Evolutionary conservation across 2,797 vertebrate species (phyloP).

Genomic region (Bradypodion pumilum): DNA sequence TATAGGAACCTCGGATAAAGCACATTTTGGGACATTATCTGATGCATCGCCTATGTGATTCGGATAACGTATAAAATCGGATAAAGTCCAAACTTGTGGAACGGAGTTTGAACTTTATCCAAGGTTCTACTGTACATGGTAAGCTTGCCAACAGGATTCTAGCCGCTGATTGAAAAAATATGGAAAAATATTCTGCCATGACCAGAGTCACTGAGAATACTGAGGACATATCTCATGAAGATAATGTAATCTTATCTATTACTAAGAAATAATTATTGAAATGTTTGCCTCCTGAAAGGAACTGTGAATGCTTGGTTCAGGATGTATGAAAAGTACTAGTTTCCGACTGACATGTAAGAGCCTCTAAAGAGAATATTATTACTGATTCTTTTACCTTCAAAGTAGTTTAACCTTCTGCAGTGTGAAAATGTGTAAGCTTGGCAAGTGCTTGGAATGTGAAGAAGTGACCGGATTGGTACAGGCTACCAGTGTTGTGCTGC

Average conservation of each 20-base stretch:
- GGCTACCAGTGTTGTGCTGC: not conserved
- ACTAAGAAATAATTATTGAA: not conserved
- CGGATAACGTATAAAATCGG: too few species aligned
- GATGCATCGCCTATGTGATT: too few species aligned
- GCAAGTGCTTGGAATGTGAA: conserved; percentile 19
- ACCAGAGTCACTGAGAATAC: too few species aligned
- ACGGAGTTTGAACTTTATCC: too few species aligned
- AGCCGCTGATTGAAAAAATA: too few species aligned
- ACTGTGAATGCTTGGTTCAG: not conserved
- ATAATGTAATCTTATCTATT: not conserved
- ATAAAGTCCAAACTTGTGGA: too few species aligned
- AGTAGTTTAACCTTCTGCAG: not conserved
- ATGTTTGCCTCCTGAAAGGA: not conserved
- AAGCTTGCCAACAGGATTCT: too few species aligned
- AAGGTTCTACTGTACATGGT: too few species aligned
- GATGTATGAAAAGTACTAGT: not conserved
- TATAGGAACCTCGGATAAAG: too few species aligned
- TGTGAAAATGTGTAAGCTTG: not conserved
- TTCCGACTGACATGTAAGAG: not conserved
- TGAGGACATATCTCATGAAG: not conserved
- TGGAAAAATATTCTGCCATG: too few species aligned
- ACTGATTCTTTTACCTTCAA: not conserved
- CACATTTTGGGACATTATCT: too few species aligned
- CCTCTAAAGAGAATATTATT: not conserved
- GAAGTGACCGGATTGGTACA: not conserved